Conservation (phyloP, 1,140 invertebrate species). For the Homarus americanus region DNA sequence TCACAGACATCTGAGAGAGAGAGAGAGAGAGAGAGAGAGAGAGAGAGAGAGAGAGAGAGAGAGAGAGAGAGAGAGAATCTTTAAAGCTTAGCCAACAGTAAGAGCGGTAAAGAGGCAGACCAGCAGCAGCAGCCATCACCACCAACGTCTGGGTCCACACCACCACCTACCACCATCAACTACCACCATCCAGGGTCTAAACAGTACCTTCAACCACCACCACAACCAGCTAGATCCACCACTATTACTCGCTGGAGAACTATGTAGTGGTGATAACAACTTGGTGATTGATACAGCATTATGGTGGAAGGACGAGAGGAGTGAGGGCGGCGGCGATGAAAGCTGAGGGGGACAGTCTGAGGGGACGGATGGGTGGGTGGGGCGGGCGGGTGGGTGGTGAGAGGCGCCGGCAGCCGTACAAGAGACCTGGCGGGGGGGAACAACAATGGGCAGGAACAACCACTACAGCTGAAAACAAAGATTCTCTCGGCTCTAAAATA, state of each 20-base stretch:
- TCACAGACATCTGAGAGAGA: neutral
- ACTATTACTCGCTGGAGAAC: too few relatives aligned
- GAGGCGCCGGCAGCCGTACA: neutral
- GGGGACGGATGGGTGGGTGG: too few relatives aligned
- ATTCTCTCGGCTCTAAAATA: conserved; percentile 12
- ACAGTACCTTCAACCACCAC: too few relatives aligned
- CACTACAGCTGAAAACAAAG: conserved; percentile 8
- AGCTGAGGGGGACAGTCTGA: too few relatives aligned
- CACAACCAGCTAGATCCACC: too few relatives aligned
- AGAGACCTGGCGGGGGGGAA: neutral
- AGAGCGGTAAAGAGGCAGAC: neutral
- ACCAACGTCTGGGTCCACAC: neutral
- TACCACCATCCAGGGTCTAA: too few relatives aligned
- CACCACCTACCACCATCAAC: too few relatives aligned
- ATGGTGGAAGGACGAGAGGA: neutral
- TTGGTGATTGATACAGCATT: too few relatives aligned
- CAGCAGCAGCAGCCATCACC: neutral
- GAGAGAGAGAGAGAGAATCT: conserved; percentile 2
- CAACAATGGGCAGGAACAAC: neutral
- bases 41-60: neutral
- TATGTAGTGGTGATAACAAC: too few relatives aligned
- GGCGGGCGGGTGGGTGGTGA: neutral
- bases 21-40: neutral
- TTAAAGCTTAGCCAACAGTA: neutral
- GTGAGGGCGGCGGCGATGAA: neutral